Base-by-base conservation (phyloP, 1,140 invertebrate species). In the Thaumetopoea pityocampa region DNA sequence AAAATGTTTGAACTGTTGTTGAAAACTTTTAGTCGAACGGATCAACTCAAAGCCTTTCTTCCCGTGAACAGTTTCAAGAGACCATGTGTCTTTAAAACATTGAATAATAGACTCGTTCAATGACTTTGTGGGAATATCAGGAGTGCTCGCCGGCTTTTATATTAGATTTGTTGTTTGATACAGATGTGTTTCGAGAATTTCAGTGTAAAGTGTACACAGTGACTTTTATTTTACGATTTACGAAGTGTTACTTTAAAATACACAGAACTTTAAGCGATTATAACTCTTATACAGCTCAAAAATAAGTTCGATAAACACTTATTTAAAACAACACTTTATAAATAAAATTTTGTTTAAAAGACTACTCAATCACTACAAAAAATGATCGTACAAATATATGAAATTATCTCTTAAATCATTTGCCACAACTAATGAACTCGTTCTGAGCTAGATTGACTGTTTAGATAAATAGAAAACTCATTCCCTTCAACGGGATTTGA, bases 1-100 rank as follows among this genome's bases (percentile, higher is more conserved):
- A 79, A 60, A 76, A 67, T 82, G 77, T 82, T 82, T 82, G 77
- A 73, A 77, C 66, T 69, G 66, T 69, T 76, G 67, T 79, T 79
- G 68, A 82, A 71, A 81, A 81, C 72, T 81, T 81, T 81, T 74
- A 78, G 69, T 61, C 52, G 45, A 60, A 54, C 55, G 59, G 52
- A 62, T 55, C 66, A 54, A 70, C 62, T 59, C 44, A 29, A 48
- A 62, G 55, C 52, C 59, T 72, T 78, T 78, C 68, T 74, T 73
- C 56, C 48, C 59, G 52, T 53, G 27, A 37, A 42, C 33, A 32
- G 46, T 55, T 67, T 46, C 46, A 46, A 63, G 58, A 49, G 41
- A 47, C 52, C 46, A 59, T 38, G 40, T 55, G 54, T 63, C 49
- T 67, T 59, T 55, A 60, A 64, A 64, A 62, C 42, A 55, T 40